Evolutionary conservation across 2,113 vertebrate genomes (phyloP), one percentile per base, ranked within the genome.

Genomic region (Nematolebias whitei): DNA sequence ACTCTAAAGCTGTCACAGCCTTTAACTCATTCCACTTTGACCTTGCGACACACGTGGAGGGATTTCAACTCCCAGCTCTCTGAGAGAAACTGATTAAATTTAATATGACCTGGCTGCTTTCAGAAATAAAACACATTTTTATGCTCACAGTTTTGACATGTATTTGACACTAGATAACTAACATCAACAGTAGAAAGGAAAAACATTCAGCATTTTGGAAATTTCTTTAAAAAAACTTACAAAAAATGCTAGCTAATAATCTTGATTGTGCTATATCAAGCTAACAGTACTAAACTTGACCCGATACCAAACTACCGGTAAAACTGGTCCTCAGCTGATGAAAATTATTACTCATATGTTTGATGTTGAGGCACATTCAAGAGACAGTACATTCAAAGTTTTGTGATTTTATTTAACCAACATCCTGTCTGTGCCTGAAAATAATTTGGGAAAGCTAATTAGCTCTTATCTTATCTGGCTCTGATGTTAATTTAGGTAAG

Each of bases 1-100:
- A 57, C 55, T 68, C 52, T 32, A 54, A 82, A 78, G 67, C 68
- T 68, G 74, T 67, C 60, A n/a, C 51, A 60, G 81, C 49, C 50
- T 20, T 57, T 73, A 75, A 63, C 76, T 73, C 71, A 62, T 66
- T 78, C 23, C 50, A 41, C 52, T 11, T 41, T 14, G 22, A 63
- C 63, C 74, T 32, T 8, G 5, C 22, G 38, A 39, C 35, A 38
- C 54, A 48, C 50, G 14, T 3, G 23, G 39, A 55, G 56, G 61
- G 61, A 53, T 75, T 71, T 71, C 66, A 56, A 54, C 74, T 50
- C 52, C 71, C 47, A 41, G 59, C 38, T 55, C 7, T 39, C 8
- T 24, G 44, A 32, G 22, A 41, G n/a, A 16, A 61, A 41, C 40
- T 38, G 7, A 2, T 2, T 57, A 44, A 24, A 35, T 48, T 52